Percentiles rank a stretch among this genome's conserved stretches.
phyloP scores from a whole-genome alignment of 1,140 invertebrate species.

The Drosophila insularis region DNA sequence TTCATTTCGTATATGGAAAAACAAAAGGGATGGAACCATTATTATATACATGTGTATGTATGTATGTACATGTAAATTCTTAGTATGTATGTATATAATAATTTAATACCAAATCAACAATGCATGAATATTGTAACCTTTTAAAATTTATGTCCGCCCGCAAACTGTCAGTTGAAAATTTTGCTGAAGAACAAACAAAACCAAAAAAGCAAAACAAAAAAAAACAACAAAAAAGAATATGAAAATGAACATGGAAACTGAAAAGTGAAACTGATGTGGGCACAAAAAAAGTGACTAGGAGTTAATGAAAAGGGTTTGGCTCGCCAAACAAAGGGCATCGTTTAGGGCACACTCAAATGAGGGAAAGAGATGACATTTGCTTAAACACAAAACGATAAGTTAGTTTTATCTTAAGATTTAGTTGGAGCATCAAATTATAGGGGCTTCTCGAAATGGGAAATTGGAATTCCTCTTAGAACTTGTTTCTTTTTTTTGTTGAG shows the following conservation, averaged over 20 bases:
- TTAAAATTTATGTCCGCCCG: slow-evolving; percentile 33
- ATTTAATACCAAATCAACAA: slow-evolving; percentile 47
- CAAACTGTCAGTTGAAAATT: slow-evolving; percentile 36
- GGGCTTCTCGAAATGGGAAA: background rate
- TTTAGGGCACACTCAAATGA: background rate
- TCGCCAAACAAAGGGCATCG: background rate
- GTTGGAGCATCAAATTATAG: background rate
- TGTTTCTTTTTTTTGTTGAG: background rate
- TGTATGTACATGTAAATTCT: slow-evolving; percentile 16
- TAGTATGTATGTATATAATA: slow-evolving; percentile 23
- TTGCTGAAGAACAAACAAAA: slow-evolving; percentile 14
- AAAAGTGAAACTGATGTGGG: slow-evolving; percentile 33
- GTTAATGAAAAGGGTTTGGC: slow-evolving; percentile 1
- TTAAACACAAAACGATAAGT: background rate
- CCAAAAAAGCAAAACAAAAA: slow-evolving; percentile 13
- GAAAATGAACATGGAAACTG: slow-evolving; percentile 40
- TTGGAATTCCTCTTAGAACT: no score
- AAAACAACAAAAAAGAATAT: slow-evolving; percentile 38
- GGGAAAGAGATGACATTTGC: background rate
- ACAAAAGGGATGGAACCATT: slow-evolving; percentile 21
- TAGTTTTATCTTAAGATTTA: slow-evolving; percentile 3
- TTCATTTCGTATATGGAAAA: slow-evolving; percentile 57
- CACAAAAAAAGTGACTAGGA: slow-evolving; percentile 1
- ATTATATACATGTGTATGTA: slow-evolving; percentile 13
- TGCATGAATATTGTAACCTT: slow-evolving; percentile 38